These are phyloP conservation scores for Micropterix aruncella DNA, from an alignment of 2,888 invertebrate genomes.

Conservation along the genomic window DNA sequence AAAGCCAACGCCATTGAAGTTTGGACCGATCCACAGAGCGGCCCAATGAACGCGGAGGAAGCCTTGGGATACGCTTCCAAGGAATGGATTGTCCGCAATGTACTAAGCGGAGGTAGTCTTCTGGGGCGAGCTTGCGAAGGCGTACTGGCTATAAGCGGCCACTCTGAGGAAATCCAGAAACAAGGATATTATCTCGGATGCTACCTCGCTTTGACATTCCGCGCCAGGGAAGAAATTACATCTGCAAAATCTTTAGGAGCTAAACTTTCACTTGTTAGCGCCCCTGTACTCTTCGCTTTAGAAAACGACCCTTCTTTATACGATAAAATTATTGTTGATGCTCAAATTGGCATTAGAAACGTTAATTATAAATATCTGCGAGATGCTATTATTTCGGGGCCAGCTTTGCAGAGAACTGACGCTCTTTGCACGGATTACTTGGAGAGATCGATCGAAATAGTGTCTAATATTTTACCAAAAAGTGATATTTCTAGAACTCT, in stretches of 20 bases:
- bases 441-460: not conserved
- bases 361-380: not conserved
- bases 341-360: not conserved
- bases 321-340: slow-evolving; percentile 11
- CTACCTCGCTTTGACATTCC: slow-evolving; percentile 70
- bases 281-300: slow-evolving; percentile 72
- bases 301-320: slow-evolving; percentile 58
- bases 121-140: slow-evolving; percentile 69
- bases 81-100: slow-evolving; percentile 60
- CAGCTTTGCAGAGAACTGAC: not conserved
- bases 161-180: slow-evolving; percentile 48
- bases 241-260: slow-evolving; percentile 44
- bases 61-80: slow-evolving; percentile 41
- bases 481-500: not conserved
- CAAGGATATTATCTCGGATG: slow-evolving; percentile 67
- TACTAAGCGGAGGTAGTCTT: slow-evolving; percentile 50
- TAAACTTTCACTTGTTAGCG: slow-evolving; percentile 51
- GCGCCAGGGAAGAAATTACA: slow-evolving; percentile 41
- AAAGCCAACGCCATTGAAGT: slow-evolving; percentile 15
- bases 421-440: not conserved
- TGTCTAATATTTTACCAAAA: not conserved
- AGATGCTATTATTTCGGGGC: not conserved
- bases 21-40: slow-evolving; percentile 4
- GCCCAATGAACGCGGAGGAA: slow-evolving; percentile 20
- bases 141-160: slow-evolving; percentile 60